phyloP scores from a whole-genome alignment of 2,113 vertebrate species.

The Eudyptes chrysolophus region DNA sequence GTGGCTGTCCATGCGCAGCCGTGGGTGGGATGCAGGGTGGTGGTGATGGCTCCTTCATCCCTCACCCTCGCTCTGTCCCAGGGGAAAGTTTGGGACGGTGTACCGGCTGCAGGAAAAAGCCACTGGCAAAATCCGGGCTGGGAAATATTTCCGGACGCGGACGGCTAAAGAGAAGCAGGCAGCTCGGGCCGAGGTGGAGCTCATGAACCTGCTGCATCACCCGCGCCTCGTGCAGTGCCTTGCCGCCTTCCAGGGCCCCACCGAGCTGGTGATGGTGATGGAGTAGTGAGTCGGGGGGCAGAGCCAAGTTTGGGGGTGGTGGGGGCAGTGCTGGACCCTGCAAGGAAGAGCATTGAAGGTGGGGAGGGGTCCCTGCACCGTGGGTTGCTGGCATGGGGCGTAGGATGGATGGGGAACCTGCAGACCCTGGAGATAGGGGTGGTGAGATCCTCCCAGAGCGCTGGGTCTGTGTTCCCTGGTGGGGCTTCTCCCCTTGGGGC shows the following conservation, averaged over 20 bases:
- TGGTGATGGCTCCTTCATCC: neutral
- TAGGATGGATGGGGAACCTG: neutral
- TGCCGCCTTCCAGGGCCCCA: conserved; percentile 76
- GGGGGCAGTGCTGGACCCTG: neutral
- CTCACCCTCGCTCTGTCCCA: neutral
- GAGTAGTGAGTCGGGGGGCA: conserved; percentile 80
- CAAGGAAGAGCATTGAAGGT: fast-evolving
- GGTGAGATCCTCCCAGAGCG: fast-evolving
- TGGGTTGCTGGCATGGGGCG: neutral
- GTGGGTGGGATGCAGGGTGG: neutral
- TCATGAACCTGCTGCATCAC: conserved; percentile 86
- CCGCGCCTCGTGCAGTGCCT: conserved; percentile 83
- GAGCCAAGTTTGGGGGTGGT: neutral
- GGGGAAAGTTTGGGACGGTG: conserved; percentile 85
- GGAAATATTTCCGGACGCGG: conserved; percentile 81
- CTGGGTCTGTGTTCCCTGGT: neutral
- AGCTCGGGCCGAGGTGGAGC: conserved; percentile 77
- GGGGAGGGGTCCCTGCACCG: neutral
- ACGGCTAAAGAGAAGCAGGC: conserved; percentile 70
- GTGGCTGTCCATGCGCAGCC: fast-evolving
- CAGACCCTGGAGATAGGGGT: neutral
- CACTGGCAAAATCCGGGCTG: conserved; percentile 75
- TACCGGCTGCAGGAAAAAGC: conserved; percentile 80
- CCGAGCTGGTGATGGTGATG: conserved; percentile 83
- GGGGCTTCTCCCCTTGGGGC: neutral